Evolutionary conservation across 1,140 invertebrate genomes (phyloP).

Genomic region (Bombus superbus): DNA sequence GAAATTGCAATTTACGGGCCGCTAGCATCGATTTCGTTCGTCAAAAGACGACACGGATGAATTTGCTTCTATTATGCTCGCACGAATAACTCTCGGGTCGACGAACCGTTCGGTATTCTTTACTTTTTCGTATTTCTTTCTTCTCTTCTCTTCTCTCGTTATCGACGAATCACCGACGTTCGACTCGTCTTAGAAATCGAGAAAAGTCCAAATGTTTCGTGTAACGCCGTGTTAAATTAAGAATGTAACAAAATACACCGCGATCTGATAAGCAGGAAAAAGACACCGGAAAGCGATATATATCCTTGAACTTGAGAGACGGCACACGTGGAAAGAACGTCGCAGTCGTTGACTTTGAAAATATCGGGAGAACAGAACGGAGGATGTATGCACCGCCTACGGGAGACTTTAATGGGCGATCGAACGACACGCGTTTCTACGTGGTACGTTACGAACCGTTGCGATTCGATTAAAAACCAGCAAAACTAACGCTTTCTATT

Average conservation of each 20-base stretch:
- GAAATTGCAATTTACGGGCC: conserved; percentile 21
- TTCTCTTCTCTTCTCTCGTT: background rate
- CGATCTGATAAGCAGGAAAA: background rate
- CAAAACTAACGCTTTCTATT: no score
- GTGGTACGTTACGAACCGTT: background rate
- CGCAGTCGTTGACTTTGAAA: conserved; percentile 76
- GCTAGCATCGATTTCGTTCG: conserved; percentile 25
- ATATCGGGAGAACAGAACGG: conserved; percentile 68
- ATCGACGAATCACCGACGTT: background rate
- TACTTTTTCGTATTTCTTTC: background rate
- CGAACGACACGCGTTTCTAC: conserved; percentile 58
- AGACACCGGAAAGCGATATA: background rate
- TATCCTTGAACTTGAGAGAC: conserved; percentile 64
- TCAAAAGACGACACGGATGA: background rate
- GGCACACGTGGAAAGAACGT: conserved; percentile 55
- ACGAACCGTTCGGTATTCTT: conserved; percentile 3
- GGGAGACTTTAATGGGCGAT: conserved; percentile 76
- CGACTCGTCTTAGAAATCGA: background rate
- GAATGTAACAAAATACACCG: background rate
- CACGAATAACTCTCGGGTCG: conserved; percentile 36
- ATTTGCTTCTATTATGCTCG: conserved; percentile 33
- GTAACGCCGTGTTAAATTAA: background rate
- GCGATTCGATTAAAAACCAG: background rate
- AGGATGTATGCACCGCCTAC: conserved; percentile 50
- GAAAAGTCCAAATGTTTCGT: background rate